Conservation (phyloP, 1,140 invertebrate species). For the Apis dorsata region DNA sequence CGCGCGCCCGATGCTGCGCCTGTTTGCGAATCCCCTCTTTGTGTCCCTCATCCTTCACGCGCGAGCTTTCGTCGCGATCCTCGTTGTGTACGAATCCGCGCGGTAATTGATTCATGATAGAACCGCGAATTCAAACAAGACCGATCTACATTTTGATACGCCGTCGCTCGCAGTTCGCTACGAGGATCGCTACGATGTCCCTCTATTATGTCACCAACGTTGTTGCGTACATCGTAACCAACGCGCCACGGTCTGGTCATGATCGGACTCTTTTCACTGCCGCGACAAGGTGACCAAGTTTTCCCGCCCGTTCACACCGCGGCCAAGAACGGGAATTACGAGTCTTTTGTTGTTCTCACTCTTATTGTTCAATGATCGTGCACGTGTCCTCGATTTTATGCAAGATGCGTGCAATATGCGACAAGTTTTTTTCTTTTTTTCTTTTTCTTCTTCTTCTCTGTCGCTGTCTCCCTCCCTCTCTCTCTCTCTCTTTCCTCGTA, state of each 20-base stretch:
- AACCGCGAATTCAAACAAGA: constrained; percentile 74
- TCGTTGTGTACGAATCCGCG: constrained; percentile 72
- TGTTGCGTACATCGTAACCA: constrained; percentile 55
- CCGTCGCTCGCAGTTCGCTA: constrained; percentile 57
- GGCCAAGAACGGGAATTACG: no score
- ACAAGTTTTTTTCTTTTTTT: neutral
- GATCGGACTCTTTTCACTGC: constrained; percentile 58
- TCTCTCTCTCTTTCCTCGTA: neutral
- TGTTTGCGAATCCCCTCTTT: constrained; percentile 52
- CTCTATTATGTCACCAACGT: constrained; percentile 61
- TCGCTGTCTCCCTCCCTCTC: no score
- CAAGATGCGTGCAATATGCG: neutral
- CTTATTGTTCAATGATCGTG: neutral
- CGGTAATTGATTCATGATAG: constrained; percentile 77
- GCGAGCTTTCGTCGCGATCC: constrained; percentile 66
- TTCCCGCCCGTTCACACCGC: neutral
- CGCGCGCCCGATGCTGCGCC: neutral
- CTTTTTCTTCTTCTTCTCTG: no score
- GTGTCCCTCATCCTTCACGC: constrained; percentile 61
- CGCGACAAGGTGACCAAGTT: constrained; percentile 5
- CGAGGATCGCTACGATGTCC: constrained; percentile 49
- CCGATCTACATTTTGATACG: constrained; percentile 72
- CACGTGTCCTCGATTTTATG: neutral
- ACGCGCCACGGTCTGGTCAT: constrained; percentile 51
- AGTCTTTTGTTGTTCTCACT: no score